A percentile compares a stretch with the other conserved stretches of the same genome.
phyloP scores from a whole-genome alignment of 2,797 vertebrate species.

The Sebastes hopkinsi region DNA sequence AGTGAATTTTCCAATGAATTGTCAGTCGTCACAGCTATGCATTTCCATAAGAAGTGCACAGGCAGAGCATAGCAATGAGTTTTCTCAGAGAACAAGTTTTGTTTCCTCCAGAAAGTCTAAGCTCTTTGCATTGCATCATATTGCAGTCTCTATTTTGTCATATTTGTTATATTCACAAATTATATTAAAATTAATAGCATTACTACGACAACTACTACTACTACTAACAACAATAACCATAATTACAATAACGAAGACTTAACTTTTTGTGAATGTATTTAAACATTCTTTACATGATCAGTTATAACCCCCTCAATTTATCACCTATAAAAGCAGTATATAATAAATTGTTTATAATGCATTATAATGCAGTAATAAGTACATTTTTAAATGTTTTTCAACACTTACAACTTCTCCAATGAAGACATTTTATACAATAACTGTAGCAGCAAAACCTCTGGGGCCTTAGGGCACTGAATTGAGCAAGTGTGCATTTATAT shows the following conservation, averaged over 20 bases:
- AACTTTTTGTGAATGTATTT: not conserved
- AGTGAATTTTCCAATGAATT: conserved; percentile 38
- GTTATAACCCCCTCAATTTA: not conserved
- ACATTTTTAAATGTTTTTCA: fast-evolving
- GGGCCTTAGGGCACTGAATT: not conserved
- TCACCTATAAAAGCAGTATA: not conserved
- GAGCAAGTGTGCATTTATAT: not conserved
- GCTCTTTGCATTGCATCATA: not conserved
- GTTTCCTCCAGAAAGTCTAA: not conserved
- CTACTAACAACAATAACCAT: not conserved
- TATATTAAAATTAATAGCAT: not conserved
- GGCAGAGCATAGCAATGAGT: conserved; percentile 4
- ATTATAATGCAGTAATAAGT: not conserved
- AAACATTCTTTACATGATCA: not conserved
- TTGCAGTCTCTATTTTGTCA: not conserved
- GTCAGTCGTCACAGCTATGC: conserved; percentile 3
- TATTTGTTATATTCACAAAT: not conserved
- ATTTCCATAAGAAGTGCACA: conserved; percentile 7
- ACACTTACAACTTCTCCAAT: not conserved
- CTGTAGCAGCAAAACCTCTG: not conserved
- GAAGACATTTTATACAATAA: not conserved
- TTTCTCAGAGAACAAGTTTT: not conserved
- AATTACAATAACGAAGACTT: not conserved
- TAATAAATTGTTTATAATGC: not conserved
- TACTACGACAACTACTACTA: not conserved